Evolutionary conservation across 2,888 invertebrate genomes (phyloP), one percentile per base, ranked within the genome.

Genomic region (Gymnosoma rotundatum): DNA sequence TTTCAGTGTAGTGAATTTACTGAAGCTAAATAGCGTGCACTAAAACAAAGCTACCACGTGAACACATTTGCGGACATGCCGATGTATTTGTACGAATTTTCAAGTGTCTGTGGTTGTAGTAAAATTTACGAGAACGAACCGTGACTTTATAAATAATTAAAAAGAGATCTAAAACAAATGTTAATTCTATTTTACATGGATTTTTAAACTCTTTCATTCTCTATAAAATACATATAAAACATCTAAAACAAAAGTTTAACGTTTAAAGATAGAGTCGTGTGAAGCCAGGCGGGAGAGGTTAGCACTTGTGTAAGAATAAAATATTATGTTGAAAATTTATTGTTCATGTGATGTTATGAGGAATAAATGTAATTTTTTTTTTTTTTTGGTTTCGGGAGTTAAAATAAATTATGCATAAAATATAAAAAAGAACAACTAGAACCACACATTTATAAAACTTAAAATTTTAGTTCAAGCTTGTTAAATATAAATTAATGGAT

Each of bases 321-420:
- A 45, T 21, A n/a, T 58, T 70, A 14, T 63, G 69, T 38, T n/a
- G 25, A 72, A 63, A 76, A 73, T 80, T 76, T 84, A 69, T 80
- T 84, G 25, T 48, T 70, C 60, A 63, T 78, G 70, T 78, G 70
- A 75, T 61, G 70, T 82, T 64, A 50, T 54, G 78, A 52, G 38
- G 54, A 70, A 78, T 25, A 25, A 84, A 69, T 64, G 8, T 32
- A 74, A 74, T 36, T 78, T 74, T 74, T 82, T 82, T 78, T 81
- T 66, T 72, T 74, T 67, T 73, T 69, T 72, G 50, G 50, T 73
- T 69, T 72, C 58, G 50, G 73, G 60, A 78, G 63, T 80, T 74
- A 58, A 63, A 80, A 52, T 76, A 83, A 83, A 83, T 80, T 83
- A 69, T 80, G 76, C 83, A 83, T 67, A 67, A 79, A 76, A 60